phyloP scores from a whole-genome alignment of 2,113 vertebrate species.

The Microcebus lehilahytsara region DNA sequence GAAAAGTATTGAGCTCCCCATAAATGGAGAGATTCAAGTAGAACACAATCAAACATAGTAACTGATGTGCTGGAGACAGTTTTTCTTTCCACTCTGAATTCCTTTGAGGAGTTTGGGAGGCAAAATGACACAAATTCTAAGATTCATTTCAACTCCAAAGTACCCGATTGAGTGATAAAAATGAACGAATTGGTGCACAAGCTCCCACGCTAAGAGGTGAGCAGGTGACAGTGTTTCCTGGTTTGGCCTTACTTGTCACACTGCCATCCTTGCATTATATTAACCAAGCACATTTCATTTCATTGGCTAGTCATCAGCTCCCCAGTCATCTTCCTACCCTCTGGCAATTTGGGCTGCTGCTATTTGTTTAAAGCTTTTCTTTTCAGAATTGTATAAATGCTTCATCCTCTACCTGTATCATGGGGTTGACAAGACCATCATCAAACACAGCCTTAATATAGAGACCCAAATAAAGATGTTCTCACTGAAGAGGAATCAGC shows the following conservation, averaged over 20 bases:
- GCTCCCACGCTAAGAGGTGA: background rate
- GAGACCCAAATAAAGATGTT: background rate
- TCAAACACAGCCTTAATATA: background rate
- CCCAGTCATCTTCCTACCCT: background rate
- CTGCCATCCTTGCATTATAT: accelerated
- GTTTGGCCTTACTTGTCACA: background rate
- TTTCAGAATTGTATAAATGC: background rate
- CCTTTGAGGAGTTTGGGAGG: background rate
- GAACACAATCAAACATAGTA: background rate
- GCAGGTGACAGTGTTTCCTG: background rate
- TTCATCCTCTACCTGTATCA: background rate
- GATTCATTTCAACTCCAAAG: background rate
- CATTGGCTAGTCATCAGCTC: background rate
- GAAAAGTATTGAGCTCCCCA: accelerated
- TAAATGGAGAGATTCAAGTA: background rate
- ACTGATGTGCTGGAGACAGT: background rate
- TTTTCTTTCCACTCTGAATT: background rate
- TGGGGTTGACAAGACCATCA: background rate
- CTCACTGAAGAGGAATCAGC: background rate
- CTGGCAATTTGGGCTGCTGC: background rate
- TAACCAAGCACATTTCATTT: background rate
- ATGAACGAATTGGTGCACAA: background rate
- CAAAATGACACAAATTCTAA: background rate
- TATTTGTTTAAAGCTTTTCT: background rate
- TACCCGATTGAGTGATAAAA: background rate